Evolutionary conservation across 2,888 invertebrate species (phyloP).

Genomic region (Troilus luridus): DNA sequence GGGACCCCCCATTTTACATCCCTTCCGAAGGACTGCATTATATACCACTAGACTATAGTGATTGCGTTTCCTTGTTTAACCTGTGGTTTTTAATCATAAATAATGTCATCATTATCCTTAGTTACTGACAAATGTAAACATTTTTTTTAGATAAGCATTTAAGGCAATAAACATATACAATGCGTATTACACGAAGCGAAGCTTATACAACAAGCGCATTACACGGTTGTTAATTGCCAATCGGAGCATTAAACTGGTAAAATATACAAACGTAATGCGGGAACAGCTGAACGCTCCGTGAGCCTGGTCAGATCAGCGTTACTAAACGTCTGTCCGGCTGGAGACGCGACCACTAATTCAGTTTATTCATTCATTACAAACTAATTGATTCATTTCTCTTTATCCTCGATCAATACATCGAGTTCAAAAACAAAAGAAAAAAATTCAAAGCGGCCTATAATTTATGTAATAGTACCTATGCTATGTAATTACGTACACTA

Average conservation of each 20-base stretch:
- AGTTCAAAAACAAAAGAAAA: conserved; percentile 6
- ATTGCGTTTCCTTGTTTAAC: no score
- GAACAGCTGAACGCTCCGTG: not conserved
- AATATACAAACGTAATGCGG: conserved; percentile 4
- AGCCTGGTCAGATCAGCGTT: conserved; percentile 26
- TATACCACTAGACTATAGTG: no score
- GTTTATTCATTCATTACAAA: no score
- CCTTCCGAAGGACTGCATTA: no score
- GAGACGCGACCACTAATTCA: no score
- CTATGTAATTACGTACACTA: not conserved
- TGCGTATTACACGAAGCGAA: not conserved
- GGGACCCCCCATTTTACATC: no score
- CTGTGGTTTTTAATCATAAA: no score
- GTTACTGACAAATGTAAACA: no score
- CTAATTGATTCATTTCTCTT: not conserved
- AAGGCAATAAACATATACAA: not conserved
- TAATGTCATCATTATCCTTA: not conserved
- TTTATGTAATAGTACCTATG: not conserved
- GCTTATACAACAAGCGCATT: conserved; percentile 1
- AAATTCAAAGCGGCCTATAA: not conserved
- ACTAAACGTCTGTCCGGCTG: not conserved
- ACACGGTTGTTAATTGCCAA: conserved; percentile 37
- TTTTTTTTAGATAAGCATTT: not conserved
- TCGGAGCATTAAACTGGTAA: conserved; percentile 24
- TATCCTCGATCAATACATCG: conserved; percentile 7